Evolutionary conservation across 1,140 invertebrate species (phyloP), one percentile per base, ranked within the genome.

Genomic region (Helicoverpa armigera): DNA sequence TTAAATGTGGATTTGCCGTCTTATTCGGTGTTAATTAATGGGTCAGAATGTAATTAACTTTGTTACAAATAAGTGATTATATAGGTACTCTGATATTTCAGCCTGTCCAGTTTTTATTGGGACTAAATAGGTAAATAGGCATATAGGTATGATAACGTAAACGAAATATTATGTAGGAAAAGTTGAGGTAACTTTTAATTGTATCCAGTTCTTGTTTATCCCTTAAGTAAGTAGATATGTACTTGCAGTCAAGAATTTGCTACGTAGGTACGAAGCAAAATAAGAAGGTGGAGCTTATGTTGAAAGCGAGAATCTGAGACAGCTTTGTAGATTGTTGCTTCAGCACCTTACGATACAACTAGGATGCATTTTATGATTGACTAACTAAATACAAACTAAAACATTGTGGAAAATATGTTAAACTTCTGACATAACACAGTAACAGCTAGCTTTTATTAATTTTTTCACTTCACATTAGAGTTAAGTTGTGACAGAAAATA

Each of bases 301-400:
- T 0, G 35, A 43, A 16, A 16, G 31, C 31, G 13, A n/a, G 12
- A 61, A 29, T 60, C 10, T 65, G 1, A 65, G 10, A 31, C 10
- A 43, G 31, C 35, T 65, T 65, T 65, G 35, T 9, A 54, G 69
- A 72, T 72, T 72, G 69, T 72, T 72, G 69, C 69, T 72, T 72
- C 69, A 12, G 23, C 31, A 53, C 35, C 5, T 43, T 43, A 43
- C 5, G 5, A 43, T 9, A 43, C 35, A 43, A 43, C 35, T 9
- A 9, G 9, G 4, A 43, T 43, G 35, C 35, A 9, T 5, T 43
- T 7, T 9, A 9, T 43, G 5, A 43, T 43, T 43, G 5, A 43
- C 5, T 43, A 9, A 43, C 35, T 43, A 9, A 43, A 43, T 43
- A 7, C 0, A 43, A 43, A 43, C 9, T 43, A 43, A 43, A 43